phyloP scores from a whole-genome alignment of 2,888 invertebrate genomes.

The Heliconius sara region DNA sequence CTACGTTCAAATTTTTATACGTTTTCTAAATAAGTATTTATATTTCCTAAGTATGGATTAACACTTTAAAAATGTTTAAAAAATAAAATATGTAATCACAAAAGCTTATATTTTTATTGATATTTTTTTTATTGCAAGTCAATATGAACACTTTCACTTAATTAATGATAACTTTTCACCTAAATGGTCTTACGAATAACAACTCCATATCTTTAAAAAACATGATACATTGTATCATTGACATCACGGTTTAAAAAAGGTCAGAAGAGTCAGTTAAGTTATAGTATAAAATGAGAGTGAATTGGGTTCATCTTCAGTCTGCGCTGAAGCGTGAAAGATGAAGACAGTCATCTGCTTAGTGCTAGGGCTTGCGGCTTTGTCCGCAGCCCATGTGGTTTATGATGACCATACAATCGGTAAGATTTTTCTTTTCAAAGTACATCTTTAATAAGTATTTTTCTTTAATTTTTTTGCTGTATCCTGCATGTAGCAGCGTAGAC shows the following conservation, averaged over 20 bases:
- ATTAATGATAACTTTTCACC: slow-evolving; percentile 42
- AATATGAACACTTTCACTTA: slow-evolving; percentile 30
- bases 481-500: too few relatives aligned
- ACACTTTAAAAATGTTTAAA: too few relatives aligned
- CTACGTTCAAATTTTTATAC: too few relatives aligned
- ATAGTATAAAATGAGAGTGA: slow-evolving; percentile 44
- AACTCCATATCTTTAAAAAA: slow-evolving; percentile 26
- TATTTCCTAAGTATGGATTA: too few relatives aligned
- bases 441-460: too few relatives aligned
- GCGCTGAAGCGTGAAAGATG: slow-evolving; percentile 43
- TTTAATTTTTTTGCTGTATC: too few relatives aligned
- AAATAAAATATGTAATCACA: slow-evolving; percentile 1
- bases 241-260: slow-evolving; percentile 9
- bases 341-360: slow-evolving; percentile 47
- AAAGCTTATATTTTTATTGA: slow-evolving; percentile 13
- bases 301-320: slow-evolving; percentile 35
- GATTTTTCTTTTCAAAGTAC: slow-evolving; percentile 7
- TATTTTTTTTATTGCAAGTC: not conserved
- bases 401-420: slow-evolving; percentile 46
- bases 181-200: slow-evolving; percentile 22
- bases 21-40: too few relatives aligned
- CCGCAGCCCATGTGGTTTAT: slow-evolving; percentile 46
- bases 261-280: slow-evolving; percentile 31
- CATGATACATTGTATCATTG: slow-evolving; percentile 26
- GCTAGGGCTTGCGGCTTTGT: slow-evolving; percentile 48